phyloP scores from a whole-genome alignment of 2,113 vertebrate genomes.

The Nesoenas mayeri region DNA sequence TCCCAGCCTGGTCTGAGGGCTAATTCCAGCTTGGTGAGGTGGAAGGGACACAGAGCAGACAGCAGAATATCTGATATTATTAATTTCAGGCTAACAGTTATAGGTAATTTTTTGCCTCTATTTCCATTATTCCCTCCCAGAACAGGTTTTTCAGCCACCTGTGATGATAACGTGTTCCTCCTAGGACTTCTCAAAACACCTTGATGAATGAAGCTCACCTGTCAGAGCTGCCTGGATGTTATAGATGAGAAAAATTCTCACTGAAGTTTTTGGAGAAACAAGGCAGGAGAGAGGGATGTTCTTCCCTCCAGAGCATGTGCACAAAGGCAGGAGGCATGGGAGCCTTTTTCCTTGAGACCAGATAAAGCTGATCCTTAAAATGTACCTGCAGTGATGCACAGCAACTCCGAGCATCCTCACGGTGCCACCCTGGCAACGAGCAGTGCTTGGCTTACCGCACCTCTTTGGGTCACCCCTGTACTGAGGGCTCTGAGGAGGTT shows the following conservation, averaged over 20 bases:
- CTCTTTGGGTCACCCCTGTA: background rate
- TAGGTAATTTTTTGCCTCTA: background rate
- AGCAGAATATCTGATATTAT: background rate
- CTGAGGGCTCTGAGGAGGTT: background rate
- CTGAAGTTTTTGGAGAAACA: background rate
- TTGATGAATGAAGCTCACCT: background rate
- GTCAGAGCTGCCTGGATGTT: background rate
- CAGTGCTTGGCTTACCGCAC: background rate
- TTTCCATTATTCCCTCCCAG: background rate
- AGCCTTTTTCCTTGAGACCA: background rate
- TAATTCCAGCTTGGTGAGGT: background rate
- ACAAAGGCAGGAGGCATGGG: background rate
- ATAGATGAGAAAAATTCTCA: background rate
- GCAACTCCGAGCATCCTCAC: background rate
- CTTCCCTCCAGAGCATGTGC: background rate
- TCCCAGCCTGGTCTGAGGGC: background rate
- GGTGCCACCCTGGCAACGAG: background rate
- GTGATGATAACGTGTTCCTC: background rate
- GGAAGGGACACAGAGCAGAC: background rate
- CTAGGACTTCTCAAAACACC: background rate
- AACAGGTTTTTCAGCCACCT: background rate
- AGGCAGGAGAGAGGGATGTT: background rate
- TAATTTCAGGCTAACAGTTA: background rate
- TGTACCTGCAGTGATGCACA: background rate
- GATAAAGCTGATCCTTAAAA: background rate